Conservation (phyloP, 2,113 vertebrate genomes). For the Heterocephalus glaber region DNA sequence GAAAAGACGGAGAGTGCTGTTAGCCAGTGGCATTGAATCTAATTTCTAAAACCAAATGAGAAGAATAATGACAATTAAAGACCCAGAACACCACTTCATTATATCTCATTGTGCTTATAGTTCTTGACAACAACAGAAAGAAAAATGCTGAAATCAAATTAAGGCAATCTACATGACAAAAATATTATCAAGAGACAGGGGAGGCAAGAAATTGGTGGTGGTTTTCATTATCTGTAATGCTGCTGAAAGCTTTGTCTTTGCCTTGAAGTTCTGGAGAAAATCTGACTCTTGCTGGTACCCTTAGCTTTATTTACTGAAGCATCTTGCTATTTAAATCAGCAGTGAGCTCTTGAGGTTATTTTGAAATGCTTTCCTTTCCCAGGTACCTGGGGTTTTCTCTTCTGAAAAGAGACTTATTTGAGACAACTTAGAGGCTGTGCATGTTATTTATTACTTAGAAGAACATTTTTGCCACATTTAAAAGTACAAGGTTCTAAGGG, state of each 20-base stretch:
- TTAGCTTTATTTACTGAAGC: slow-evolving; percentile 12
- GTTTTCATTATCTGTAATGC: slow-evolving; percentile 54
- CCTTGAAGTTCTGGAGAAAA: slow-evolving; percentile 66
- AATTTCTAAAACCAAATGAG: slow-evolving; percentile 62
- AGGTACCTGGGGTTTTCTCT: slow-evolving; percentile 44
- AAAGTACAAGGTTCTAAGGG: slow-evolving; percentile 42
- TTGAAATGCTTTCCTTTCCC: slow-evolving; percentile 61
- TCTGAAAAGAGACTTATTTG: slow-evolving; percentile 30
- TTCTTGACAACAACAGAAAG: slow-evolving; percentile 53
- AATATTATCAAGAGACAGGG: slow-evolving; percentile 57
- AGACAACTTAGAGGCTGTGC: slow-evolving; percentile 44
- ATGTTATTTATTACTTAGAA: slow-evolving; percentile 38
- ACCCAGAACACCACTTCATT: slow-evolving; percentile 53
- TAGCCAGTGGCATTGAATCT: neutral
- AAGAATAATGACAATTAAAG: slow-evolving; percentile 64
- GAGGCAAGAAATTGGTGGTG: slow-evolving; percentile 39
- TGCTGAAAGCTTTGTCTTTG: slow-evolving; percentile 57
- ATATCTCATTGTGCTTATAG: slow-evolving; percentile 48
- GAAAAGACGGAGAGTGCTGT: slow-evolving; percentile 16
- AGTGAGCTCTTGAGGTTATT: slow-evolving; percentile 51
- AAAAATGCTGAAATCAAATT: slow-evolving; percentile 56
- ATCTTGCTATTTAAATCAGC: slow-evolving; percentile 68
- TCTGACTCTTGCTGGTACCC: slow-evolving; percentile 39
- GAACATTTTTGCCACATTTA: slow-evolving; percentile 56
- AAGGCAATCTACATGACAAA: slow-evolving; percentile 64